phyloP scores from a whole-genome alignment of 2,113 vertebrate species.

The Myrmophylax atrothorax region DNA sequence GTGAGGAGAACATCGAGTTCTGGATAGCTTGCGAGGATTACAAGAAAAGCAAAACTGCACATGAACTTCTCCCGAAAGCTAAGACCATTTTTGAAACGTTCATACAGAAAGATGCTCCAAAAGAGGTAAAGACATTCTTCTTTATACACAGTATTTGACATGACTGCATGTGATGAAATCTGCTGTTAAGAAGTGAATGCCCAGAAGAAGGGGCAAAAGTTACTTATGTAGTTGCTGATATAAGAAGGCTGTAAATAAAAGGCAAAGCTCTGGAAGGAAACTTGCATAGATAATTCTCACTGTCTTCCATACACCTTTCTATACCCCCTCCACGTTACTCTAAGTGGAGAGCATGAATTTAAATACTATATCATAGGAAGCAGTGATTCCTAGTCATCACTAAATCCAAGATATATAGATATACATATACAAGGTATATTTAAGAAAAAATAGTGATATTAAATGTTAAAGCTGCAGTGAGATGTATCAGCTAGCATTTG shows the following conservation, averaged over 20 bases:
- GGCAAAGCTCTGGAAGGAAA: not conserved
- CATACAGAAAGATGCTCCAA: slow-evolving; percentile 86
- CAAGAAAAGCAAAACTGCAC: slow-evolving; percentile 82
- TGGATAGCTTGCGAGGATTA: slow-evolving; percentile 94
- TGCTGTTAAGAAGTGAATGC: not conserved
- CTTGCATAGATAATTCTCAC: not conserved
- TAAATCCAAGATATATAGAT: not conserved
- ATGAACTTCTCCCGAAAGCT: slow-evolving; percentile 83
- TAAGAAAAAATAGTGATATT: not conserved
- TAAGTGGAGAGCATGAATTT: not conserved
- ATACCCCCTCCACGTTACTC: not conserved
- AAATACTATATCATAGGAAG: not conserved
- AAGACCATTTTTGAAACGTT: slow-evolving; percentile 88
- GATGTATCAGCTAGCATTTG: not conserved
- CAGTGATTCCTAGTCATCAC: not conserved
- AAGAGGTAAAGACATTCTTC: slow-evolving; percentile 80
- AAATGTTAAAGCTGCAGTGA: not conserved
- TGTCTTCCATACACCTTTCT: not conserved
- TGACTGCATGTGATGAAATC: not conserved
- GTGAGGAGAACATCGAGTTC: slow-evolving; percentile 97
- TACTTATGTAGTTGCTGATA: not conserved
- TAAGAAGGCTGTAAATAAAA: not conserved
- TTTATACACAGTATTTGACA: not conserved
- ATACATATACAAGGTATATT: not conserved
- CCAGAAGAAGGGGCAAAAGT: not conserved